A percentile compares a stretch with the other conserved stretches of the same genome.
phyloP scores from a whole-genome alignment of 2,888 invertebrate species.

The Didymodactylos carnosus region DNA sequence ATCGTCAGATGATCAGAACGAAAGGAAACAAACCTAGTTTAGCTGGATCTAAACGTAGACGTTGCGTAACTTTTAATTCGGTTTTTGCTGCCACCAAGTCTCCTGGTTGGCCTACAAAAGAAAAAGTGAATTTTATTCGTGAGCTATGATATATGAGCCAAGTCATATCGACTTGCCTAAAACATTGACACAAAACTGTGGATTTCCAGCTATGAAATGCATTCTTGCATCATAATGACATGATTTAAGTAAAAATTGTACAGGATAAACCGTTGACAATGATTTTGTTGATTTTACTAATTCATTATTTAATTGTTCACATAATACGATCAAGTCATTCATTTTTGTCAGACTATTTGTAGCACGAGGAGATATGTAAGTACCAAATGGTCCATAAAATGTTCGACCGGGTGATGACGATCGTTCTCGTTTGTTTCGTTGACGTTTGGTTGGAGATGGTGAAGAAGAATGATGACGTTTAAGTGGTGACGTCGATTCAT shows the following conservation, averaged over 20 bases:
- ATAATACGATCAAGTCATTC: neutral
- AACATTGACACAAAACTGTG: too few species aligned
- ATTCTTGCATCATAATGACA: neutral
- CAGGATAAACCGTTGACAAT: neutral
- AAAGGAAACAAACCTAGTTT: too few species aligned
- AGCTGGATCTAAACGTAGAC: neutral
- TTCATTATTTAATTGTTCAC: neutral
- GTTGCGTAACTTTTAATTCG: neutral
- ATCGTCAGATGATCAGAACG: too few species aligned
- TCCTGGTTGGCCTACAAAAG: neutral
- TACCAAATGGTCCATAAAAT: neutral
- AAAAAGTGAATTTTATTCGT: neutral
- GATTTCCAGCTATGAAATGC: neutral
- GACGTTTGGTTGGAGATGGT: neutral
- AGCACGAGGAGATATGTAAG: neutral
- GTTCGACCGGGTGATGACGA: neutral
- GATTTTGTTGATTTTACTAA: neutral
- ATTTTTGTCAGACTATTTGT: neutral
- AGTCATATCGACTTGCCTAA: too few species aligned
- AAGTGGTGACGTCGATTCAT: too few species aligned
- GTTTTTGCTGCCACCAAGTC: neutral
- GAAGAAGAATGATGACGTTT: neutral
- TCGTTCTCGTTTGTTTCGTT: neutral
- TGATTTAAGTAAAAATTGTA: neutral
- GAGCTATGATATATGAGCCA: too few species aligned